Base-by-base conservation (phyloP, 2,797 vertebrate species). In the Ara ararauna region DNA sequence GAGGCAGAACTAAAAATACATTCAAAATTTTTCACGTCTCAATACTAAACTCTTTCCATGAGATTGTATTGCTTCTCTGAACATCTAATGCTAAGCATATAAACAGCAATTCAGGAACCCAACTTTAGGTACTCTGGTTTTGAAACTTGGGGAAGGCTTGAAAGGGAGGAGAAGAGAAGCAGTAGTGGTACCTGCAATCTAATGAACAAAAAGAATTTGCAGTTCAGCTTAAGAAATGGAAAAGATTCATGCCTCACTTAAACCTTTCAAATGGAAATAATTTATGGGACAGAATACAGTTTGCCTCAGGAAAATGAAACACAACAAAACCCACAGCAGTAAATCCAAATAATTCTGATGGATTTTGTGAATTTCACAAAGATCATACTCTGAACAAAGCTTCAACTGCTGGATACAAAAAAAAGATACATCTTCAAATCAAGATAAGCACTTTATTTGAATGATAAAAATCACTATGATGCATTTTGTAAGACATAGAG, bases 261-360 rank as follows among this genome's bases (percentile, higher is more conserved):
- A 89, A 60, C 11, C 32, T 84, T 90, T 86, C 56, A 84, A n/a
- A 78, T 13, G 15, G 51, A 90, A 89, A 85, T 47, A 0, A 85
- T 74, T 82, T 53, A 82, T 47, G 47, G 42, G 36, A 87, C 17
- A 91, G 34, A 79, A 82, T 53, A 34, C 68, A 86, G 20, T 65
- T 90, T 82, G 91, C 70, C 61, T 76, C 50, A 82, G 26, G 36
- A 71, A 86, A 94, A 94, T 32, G 20, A 51, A 93, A 92, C 44
- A 82, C 14, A 83, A n/a, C 27, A 58, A 89, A 92, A 64, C 13
- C 42, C 21, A 50, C 7, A 77, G 18, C 16, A 80, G 17, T 51
- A 80, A 89, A 72, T 67, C 5, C 17, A 84, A 88, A 44, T 11
- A 78, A 78, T 61, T 94, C 24, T 73, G 22, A 9, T n/a, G 10